Base-by-base conservation (phyloP, 2,888 invertebrate species). In the Adelognathus sp. region DNA sequence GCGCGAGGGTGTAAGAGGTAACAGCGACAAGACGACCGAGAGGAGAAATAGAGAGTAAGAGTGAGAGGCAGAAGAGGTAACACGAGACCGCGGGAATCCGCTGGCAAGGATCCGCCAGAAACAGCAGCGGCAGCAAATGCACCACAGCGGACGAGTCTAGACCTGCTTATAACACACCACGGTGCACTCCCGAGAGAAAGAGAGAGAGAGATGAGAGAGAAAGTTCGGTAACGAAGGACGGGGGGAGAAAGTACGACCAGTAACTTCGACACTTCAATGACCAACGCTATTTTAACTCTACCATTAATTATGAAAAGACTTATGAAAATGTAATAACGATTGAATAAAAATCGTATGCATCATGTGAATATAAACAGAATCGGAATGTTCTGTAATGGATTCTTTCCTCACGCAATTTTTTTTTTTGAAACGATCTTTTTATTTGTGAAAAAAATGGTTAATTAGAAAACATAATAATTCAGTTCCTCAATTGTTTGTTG, bases 51-150 rank as follows among this genome's bases (percentile, higher is more conserved):
- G 36, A n/a, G 27, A 52, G 31, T 71, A 74, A 71, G 76, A 67
- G 71, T 78, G 63, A 64, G 76, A 78, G 73, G 67, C 33, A 74
- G 75, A 78, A 67, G 80, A 81, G 72, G 81, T 81, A 81, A 79
- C 74, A 79, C 80, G 80, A 77, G 76, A 81, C 75, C 66, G 73
- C 70, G 75, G 72, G 61, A 80, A 78, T 78, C 76, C 67, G 80
- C 76, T 76, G 78, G 75, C 80, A 79, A 77, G 77, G 78, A 76
- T 81, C 50, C 58, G 61, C 60, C 56, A 60, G 71, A 79, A 71
- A 81, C 64, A 69, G 71, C 60, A 67, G 61, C 66, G 50, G 67
- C 46, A 69, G 27, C 31, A 27, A 72, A 72, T 36, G 31, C 52
- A 46, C 14, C 39, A n/a, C n/a, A 16, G 60, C 36, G 50, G n/a